Evolutionary conservation across 2,113 vertebrate species (phyloP), one percentile per base, ranked within the genome.

Genomic region (Pollachius pollachius): DNA sequence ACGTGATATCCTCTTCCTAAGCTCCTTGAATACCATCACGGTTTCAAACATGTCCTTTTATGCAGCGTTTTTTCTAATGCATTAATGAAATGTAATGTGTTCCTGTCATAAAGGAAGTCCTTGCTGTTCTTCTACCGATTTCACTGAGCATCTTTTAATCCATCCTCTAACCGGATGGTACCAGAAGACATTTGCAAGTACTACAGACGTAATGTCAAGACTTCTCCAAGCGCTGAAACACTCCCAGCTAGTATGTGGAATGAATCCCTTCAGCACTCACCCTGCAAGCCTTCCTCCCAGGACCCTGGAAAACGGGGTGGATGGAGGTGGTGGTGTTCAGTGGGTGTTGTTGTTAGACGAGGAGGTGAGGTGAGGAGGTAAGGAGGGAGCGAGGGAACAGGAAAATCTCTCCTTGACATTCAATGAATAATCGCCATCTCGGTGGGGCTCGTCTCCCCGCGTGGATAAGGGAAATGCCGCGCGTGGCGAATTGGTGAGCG

Each of bases 391-490:
- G 15, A 27, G 12, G 70, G 68, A 76, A 48, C 74, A 15, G 12
- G 8, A 25, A 60, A 27, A 82, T 84, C 74, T 78, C 85, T 80
- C 71, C 87, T 90, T 90, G 84, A 85, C 85, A 85, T 92, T 90
- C 74, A 48, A 57, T 71, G 83, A 75, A 82, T 88, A 89, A 89
- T 89, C 81, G 79, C 6, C n/a, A 63, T 70, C 75, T 76, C 56
- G 64, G 65, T 62, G 69, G 81, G 72, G 78, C 64, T 72, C 75
- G 30, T 69, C 69, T 81, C 72, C 81, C 85, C 60, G 68, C 74
- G 30, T 71, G 57, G 82, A 91, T 90, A 88, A 90, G 82, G 81
- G 16, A 91, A 92, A 91, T 91, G 86, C 76, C 86, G 87, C 54
- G 79, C 80, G 68, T 87, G 77, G 87, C 82, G 86, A 90, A 90